phyloP scores from a whole-genome alignment of 2,888 invertebrate genomes.

The Drosophila paracracens region DNA sequence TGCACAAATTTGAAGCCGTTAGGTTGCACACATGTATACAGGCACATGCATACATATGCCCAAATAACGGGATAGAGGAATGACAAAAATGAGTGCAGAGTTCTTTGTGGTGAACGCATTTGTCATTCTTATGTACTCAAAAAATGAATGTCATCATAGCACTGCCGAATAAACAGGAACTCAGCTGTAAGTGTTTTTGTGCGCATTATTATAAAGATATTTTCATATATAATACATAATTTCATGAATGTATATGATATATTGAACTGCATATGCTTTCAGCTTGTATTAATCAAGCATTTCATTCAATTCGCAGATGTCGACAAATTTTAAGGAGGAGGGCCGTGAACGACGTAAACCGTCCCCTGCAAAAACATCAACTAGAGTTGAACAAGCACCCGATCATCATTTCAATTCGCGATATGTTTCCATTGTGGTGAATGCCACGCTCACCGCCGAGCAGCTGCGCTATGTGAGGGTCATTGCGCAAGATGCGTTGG shows the following conservation, averaged over 20 bases:
- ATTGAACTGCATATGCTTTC: neutral
- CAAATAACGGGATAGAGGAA: neutral
- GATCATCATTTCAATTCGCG: neutral
- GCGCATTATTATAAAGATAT: neutral
- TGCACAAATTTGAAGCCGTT: neutral
- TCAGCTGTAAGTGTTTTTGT: neutral
- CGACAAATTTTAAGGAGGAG: neutral
- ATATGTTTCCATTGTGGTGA: neutral
- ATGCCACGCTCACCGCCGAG: neutral
- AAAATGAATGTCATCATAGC: no score
- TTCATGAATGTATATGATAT: neutral
- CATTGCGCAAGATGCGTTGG: neutral
- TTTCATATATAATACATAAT: neutral
- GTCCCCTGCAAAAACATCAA: neutral
- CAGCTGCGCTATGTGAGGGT: neutral
- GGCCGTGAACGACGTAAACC: neutral
- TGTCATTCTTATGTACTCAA: no score
- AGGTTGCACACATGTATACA: neutral
- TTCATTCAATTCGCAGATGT: neutral
- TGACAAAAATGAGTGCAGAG: neutral
- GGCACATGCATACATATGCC: neutral
- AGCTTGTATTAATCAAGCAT: neutral
- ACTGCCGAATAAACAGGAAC: no score
- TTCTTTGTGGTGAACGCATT: neutral
- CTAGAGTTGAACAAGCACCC: neutral